phyloP scores from a whole-genome alignment of 2,113 vertebrate species.

The Chascanopsetta lugubris region DNA sequence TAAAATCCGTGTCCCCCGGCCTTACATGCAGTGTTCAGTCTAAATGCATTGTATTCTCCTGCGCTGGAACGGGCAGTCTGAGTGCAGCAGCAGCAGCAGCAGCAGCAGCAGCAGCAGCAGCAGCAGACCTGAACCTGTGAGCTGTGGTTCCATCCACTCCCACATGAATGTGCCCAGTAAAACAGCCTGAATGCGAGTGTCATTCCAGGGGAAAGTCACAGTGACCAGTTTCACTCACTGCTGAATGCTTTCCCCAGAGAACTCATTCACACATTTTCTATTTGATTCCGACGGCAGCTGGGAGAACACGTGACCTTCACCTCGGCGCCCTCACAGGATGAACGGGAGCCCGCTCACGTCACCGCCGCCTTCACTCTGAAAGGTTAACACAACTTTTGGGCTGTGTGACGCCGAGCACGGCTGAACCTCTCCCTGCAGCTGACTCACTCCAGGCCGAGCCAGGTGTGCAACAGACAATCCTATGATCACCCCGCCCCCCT shows the following conservation, averaged over 20 bases:
- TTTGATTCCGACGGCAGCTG: constrained; percentile 45
- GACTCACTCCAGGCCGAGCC: constrained; percentile 65
- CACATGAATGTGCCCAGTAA: constrained; percentile 2
- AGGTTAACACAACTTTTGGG: constrained; percentile 74
- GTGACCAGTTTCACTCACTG: constrained; percentile 30
- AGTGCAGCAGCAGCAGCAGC: too few species aligned
- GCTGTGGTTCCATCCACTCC: background rate
- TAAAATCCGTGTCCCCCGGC: too few species aligned
- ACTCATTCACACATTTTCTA: constrained; percentile 45
- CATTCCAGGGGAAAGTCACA: constrained; percentile 11
- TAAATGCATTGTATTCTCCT: too few species aligned
- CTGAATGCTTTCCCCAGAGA: constrained; percentile 54
- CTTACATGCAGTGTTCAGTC: too few species aligned
- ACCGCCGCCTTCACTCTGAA: constrained; percentile 72
- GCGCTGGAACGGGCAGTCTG: too few species aligned
- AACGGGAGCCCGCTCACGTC: constrained; percentile 65
- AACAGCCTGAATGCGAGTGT: constrained; percentile 6
- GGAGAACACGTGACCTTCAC: constrained; percentile 68
- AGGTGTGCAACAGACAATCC: constrained; percentile 62
- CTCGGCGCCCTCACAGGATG: constrained; percentile 59
- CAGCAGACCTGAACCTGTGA: constrained; percentile 2
- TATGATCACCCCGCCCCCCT: constrained; percentile 33
- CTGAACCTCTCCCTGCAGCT: constrained; percentile 55
- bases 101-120: too few species aligned
- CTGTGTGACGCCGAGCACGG: constrained; percentile 48